A percentile compares a stretch with the other conserved stretches of the same genome.
Evolutionary conservation across 2,888 invertebrate genomes (phyloP).

Genomic region (Hoplodrina blanda): DNA sequence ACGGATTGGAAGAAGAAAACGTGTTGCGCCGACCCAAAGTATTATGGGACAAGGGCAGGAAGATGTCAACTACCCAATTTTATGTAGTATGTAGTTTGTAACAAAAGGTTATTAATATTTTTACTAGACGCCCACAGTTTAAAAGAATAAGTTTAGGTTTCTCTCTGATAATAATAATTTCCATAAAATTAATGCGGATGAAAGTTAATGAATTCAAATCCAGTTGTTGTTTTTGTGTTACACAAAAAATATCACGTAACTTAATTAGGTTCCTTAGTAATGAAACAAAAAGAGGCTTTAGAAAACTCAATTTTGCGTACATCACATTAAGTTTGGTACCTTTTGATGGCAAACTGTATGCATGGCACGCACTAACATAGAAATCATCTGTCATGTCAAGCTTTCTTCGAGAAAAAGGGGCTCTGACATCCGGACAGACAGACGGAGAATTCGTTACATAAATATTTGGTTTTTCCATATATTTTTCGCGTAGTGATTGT

Average conservation of each 20-base stretch:
- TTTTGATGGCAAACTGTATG: slow-evolving; percentile 30
- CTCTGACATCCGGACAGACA: slow-evolving; percentile 52
- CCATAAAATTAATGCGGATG: background rate
- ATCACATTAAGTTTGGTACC: background rate
- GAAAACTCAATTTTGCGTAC: background rate
- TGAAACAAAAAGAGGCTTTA: background rate
- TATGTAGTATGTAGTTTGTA: background rate
- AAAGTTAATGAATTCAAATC: background rate
- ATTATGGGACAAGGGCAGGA: too few relatives aligned
- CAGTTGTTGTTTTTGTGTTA: background rate
- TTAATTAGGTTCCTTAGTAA: background rate
- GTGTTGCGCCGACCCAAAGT: too few relatives aligned
- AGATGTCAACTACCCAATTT: too few relatives aligned
- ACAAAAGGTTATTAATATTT: background rate
- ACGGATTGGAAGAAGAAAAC: too few relatives aligned
- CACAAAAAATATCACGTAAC: background rate
- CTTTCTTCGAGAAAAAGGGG: slow-evolving; percentile 45
- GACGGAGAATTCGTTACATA: slow-evolving; percentile 44
- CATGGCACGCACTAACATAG: slow-evolving; percentile 39
- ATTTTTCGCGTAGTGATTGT: background rate
- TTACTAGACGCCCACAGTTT: background rate
- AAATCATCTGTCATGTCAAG: slow-evolving; percentile 58
- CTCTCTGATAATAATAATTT: background rate
- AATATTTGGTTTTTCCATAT: slow-evolving; percentile 33
- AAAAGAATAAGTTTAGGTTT: too few relatives aligned